phyloP scores from a whole-genome alignment of 1,140 invertebrate genomes.

The Aricia agestis region DNA sequence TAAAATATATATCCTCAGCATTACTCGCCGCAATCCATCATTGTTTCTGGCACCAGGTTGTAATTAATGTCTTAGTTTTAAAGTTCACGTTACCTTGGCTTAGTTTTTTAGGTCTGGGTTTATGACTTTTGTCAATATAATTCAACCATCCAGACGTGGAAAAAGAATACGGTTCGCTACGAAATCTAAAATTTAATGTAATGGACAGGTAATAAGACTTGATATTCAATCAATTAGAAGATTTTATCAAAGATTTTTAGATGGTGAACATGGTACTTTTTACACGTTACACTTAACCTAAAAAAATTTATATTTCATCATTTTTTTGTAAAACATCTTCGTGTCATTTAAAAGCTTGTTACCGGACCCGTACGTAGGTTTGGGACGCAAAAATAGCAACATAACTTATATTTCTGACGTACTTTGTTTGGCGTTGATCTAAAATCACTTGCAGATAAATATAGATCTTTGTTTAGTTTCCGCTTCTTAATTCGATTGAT shows the following conservation, averaged over 20 bases:
- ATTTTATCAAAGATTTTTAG: too few species aligned
- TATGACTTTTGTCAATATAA: neutral
- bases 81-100: slow-evolving; percentile 21
- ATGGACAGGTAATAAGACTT: too few species aligned
- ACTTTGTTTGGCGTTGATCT: slow-evolving; percentile 41
- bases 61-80: slow-evolving; percentile 19
- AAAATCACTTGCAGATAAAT: slow-evolving; percentile 45
- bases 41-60: slow-evolving; percentile 18
- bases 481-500: slow-evolving; percentile 46
- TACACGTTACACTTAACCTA: too few species aligned
- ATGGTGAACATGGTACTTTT: too few species aligned
- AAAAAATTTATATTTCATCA: too few species aligned
- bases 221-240: too few species aligned
- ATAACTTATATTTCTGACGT: slow-evolving; percentile 5
- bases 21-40: slow-evolving; percentile 19
- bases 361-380: neutral
- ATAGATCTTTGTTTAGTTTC: slow-evolving; percentile 60
- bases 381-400: neutral
- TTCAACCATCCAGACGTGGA: neutral
- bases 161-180: neutral
- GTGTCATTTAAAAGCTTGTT: neutral
- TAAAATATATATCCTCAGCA: slow-evolving; percentile 25
- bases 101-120: slow-evolving; percentile 17
- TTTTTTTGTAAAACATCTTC: too few species aligned
- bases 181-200: too few species aligned